These are phyloP conservation scores for Diarsia dahlii DNA, from an alignment of 2,888 invertebrate species.

Conservation along the genomic window DNA sequence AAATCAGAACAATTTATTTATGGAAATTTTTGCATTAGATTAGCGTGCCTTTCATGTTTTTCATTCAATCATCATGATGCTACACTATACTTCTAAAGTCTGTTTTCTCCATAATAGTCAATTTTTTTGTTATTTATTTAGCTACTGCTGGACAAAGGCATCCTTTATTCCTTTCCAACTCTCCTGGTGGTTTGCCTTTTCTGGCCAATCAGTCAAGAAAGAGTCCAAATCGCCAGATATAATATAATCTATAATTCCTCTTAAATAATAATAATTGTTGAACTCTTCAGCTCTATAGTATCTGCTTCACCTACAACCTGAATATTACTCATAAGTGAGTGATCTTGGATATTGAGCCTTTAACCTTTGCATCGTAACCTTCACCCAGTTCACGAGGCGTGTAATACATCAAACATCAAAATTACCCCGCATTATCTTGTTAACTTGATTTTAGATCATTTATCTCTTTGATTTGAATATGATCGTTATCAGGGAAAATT, in stretches of 20 bases:
- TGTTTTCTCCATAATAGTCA: too few relatives aligned
- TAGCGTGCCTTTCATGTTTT: neutral
- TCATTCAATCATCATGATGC: neutral
- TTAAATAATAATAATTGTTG: neutral
- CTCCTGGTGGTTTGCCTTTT: too few relatives aligned
- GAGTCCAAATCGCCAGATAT: too few relatives aligned
- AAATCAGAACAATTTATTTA: neutral
- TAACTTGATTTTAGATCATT: slow-evolving; percentile 63
- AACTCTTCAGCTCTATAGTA: neutral
- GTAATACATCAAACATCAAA: slow-evolving; percentile 68
- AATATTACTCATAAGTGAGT: slow-evolving; percentile 54
- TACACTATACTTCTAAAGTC: neutral
- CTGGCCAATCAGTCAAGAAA: too few relatives aligned
- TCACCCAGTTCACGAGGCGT: slow-evolving; percentile 66
- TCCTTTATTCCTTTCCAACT: too few relatives aligned
- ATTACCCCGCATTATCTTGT: slow-evolving; percentile 70
- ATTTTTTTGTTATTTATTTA: too few relatives aligned
- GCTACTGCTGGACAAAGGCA: too few relatives aligned
- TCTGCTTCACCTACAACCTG: slow-evolving; percentile 2
- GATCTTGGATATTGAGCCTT: slow-evolving; percentile 62
- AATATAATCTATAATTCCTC: neutral
- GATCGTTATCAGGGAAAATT: slow-evolving; percentile 58
- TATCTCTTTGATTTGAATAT: slow-evolving; percentile 63
- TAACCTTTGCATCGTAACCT: slow-evolving; percentile 65
- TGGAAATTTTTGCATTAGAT: neutral